Conservation (phyloP, 2,797 vertebrate species). For the Streptopelia turtur region DNA sequence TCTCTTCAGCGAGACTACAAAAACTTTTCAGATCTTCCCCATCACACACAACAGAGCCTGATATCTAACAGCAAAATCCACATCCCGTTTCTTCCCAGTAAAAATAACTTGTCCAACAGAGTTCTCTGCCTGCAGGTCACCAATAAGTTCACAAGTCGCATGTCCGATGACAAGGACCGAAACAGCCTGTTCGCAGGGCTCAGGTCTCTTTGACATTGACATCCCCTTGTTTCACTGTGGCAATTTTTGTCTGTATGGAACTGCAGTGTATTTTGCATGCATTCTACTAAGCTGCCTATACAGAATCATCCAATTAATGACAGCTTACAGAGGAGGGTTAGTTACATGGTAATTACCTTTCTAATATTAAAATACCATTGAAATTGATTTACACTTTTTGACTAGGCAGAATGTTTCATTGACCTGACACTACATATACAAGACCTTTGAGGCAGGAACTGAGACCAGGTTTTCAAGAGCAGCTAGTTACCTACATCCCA, state of each 20-base stretch:
- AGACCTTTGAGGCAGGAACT: background rate
- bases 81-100: background rate
- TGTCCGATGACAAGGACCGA: background rate
- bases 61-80: background rate
- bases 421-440: background rate
- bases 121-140: background rate
- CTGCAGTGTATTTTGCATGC: slow-evolving; percentile 25
- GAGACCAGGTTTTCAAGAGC: background rate
- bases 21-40: background rate
- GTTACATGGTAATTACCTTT: slow-evolving; percentile 13
- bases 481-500: background rate
- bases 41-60: background rate
- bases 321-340: slow-evolving; percentile 30
- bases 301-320: slow-evolving; percentile 63
- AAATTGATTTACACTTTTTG: slow-evolving; percentile 39
- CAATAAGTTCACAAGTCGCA: fast-evolving
- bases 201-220: background rate
- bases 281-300: slow-evolving; percentile 54
- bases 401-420: background rate
- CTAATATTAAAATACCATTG: slow-evolving; percentile 39
- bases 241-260: background rate
- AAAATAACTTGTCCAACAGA: background rate
- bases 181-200: background rate
- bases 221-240: background rate
- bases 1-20: background rate